phyloP scores from a whole-genome alignment of 1,140 invertebrate species.

The Bombus superbus region DNA sequence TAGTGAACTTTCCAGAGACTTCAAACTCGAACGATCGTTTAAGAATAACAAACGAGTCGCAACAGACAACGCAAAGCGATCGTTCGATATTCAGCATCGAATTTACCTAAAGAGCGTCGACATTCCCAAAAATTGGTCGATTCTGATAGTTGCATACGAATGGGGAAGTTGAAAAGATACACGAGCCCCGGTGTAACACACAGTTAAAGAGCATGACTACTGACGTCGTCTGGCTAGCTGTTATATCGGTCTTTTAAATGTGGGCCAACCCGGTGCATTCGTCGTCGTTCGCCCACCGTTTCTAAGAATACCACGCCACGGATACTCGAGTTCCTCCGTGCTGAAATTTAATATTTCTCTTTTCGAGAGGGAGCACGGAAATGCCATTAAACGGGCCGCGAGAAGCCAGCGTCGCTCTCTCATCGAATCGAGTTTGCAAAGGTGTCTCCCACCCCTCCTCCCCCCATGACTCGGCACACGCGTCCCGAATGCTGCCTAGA shows the following conservation, averaged over 20 bases:
- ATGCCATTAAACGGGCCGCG: slow-evolving; percentile 66
- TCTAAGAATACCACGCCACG: slow-evolving; percentile 56
- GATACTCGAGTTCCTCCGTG: slow-evolving; percentile 35
- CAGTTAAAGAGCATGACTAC: slow-evolving; percentile 25
- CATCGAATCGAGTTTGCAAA: slow-evolving; percentile 62
- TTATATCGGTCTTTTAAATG: slow-evolving; percentile 54
- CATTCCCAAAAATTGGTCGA: background rate
- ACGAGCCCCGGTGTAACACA: no score
- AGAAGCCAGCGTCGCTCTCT: slow-evolving; percentile 55
- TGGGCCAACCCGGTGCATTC: slow-evolving; percentile 38
- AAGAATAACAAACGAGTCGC: no score
- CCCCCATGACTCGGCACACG: slow-evolving; percentile 18
- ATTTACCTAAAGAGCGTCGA: background rate
- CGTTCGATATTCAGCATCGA: background rate
- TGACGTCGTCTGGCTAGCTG: background rate
- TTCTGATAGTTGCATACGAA: background rate
- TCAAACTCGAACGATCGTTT: no score
- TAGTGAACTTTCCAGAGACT: background rate
- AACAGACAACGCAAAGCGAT: no score
- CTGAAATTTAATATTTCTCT: slow-evolving; percentile 66
- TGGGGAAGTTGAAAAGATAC: background rate
- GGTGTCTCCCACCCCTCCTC: background rate
- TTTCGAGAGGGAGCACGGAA: slow-evolving; percentile 61
- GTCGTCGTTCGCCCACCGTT: background rate
- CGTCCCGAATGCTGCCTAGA: slow-evolving; percentile 31